These are phyloP conservation scores for Scolopax rusticola DNA, from an alignment of 2,797 vertebrate species.

Conservation along the genomic window DNA sequence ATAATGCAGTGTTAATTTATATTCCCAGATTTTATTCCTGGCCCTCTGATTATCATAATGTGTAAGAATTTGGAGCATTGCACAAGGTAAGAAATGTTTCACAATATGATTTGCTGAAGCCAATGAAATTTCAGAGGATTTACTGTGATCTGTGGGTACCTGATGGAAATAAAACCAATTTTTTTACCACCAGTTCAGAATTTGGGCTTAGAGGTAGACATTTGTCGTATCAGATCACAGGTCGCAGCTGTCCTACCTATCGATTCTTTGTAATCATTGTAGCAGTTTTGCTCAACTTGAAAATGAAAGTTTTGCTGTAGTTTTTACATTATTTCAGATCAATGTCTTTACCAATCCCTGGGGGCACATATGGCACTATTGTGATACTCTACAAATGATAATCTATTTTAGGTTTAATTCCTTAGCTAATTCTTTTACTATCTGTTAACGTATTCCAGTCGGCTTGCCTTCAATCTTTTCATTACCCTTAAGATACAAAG, in stretches of 20 bases:
- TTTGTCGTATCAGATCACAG: neutral
- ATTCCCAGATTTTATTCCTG: neutral
- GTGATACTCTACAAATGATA: neutral
- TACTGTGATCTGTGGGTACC: neutral
- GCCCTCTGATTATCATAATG: neutral
- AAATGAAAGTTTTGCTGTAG: neutral
- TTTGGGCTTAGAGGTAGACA: neutral
- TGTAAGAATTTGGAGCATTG: neutral
- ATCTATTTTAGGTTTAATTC: neutral
- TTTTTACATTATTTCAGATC: neutral
- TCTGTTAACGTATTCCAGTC: neutral
- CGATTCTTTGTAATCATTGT: neutral
- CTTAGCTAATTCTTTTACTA: neutral
- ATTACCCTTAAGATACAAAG: neutral
- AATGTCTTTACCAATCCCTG: neutral
- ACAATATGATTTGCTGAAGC: neutral
- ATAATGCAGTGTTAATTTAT: neutral
- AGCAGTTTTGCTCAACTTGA: neutral
- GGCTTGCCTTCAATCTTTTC: neutral
- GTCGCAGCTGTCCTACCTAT: neutral
- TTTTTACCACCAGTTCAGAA: neutral
- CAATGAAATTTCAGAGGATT: neutral
- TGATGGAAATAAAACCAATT: neutral
- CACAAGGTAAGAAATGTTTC: neutral
- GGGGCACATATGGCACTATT: neutral